Percentiles rank a stretch among this genome's conserved stretches.
Conservation (phyloP, 2,113 vertebrate genomes). For the Symphodus melops region DNA sequence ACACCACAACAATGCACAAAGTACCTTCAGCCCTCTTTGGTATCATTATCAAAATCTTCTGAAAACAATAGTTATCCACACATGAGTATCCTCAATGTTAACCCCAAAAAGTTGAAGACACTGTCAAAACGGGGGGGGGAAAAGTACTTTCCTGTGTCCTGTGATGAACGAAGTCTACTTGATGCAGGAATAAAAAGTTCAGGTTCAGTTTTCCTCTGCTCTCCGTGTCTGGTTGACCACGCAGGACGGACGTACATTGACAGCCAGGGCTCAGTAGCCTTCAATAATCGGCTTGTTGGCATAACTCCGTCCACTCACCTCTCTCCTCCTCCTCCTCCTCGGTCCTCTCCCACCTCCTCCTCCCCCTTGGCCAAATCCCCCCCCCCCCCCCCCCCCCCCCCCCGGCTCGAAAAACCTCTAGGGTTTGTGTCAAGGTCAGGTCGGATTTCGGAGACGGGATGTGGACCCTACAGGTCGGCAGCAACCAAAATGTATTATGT, state of each 20-base stretch:
- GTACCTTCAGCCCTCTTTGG: not conserved
- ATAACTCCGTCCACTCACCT: conserved; percentile 56
- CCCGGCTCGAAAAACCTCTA: not conserved
- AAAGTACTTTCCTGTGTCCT: conserved; percentile 6
- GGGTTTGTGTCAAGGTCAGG: conserved; percentile 21
- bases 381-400: conserved; percentile 8
- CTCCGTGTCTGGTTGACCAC: conserved; percentile 30
- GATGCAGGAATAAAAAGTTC: not conserved
- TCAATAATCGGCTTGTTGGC: conserved; percentile 81
- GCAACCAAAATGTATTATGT: not conserved
- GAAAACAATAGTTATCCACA: not conserved
- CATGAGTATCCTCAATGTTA: not conserved
- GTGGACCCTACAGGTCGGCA: not conserved
- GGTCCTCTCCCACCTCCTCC: not conserved
- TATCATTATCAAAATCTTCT: not conserved
- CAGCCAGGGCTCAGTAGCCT: conserved; percentile 63
- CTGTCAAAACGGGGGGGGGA: conserved; percentile 15
- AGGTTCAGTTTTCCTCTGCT: conserved; percentile 8
- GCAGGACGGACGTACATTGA: conserved; percentile 45
- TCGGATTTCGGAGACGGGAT: conserved; percentile 24
- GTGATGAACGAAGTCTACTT: not conserved
- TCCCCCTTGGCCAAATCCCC: not conserved
- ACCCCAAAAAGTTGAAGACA: conserved; percentile 23
- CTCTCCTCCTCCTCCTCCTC: conserved; percentile 28
- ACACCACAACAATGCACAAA: not conserved